Conservation (phyloP, 2,113 vertebrate genomes). For the Gallinago paraguaiae region DNA sequence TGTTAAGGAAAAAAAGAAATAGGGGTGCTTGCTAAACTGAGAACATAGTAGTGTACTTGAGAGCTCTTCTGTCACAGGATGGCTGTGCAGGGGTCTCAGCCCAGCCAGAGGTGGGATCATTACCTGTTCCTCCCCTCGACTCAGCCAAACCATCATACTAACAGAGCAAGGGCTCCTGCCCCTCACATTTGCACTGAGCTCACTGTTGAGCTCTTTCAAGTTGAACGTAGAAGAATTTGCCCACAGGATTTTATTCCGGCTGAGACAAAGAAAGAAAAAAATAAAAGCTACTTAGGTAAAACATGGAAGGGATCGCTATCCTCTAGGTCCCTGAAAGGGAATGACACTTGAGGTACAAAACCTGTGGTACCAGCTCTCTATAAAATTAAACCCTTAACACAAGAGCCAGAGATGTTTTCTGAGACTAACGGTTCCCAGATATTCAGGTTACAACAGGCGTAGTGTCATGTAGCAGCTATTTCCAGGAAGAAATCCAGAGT, state of each 20-base stretch:
- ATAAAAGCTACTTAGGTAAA: neutral
- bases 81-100: neutral
- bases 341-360: neutral
- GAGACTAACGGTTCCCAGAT: neutral
- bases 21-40: neutral
- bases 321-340: neutral
- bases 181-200: neutral
- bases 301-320: fast-evolving
- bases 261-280: neutral
- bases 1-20: neutral
- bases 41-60: fast-evolving
- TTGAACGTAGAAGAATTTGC: neutral
- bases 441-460: fast-evolving
- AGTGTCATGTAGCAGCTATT: neutral
- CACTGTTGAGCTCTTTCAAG: neutral
- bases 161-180: neutral
- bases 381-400: fast-evolving
- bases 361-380: neutral
- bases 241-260: neutral
- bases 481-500: fast-evolving
- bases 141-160: neutral
- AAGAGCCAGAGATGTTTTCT: neutral
- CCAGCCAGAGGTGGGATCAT: too few relatives aligned
- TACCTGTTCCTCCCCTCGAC: neutral
- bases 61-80: neutral